These are phyloP conservation scores for Argyrosomus regius DNA, from an alignment of 2,797 vertebrate genomes.

Conservation along the genomic window DNA sequence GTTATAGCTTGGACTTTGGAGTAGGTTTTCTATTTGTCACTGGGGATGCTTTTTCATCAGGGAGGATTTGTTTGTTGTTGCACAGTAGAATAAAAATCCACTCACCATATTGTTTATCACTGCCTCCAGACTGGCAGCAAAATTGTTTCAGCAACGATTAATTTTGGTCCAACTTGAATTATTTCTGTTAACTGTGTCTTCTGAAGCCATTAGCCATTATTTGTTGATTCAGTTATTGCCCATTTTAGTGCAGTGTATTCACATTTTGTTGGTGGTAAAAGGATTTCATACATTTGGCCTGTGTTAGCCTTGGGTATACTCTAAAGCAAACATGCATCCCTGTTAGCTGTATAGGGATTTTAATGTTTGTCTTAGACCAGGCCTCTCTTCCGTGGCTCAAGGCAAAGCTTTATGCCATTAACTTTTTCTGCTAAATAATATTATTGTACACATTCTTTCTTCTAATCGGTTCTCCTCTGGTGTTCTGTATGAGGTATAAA, in stretches of 20 bases:
- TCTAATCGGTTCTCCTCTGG: background rate
- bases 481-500: background rate
- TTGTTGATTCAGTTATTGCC: constrained; percentile 7
- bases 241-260: background rate
- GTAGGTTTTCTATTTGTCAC: background rate
- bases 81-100: constrained; percentile 11
- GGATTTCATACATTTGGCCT: constrained; percentile 1
- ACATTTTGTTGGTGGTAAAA: background rate
- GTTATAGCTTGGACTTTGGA: background rate
- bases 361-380: constrained; percentile 31
- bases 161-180: constrained; percentile 23
- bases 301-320: background rate
- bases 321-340: constrained; percentile 25
- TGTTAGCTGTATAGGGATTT: constrained; percentile 19
- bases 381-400: constrained; percentile 19
- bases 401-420: constrained; percentile 30
- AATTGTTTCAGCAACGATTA: background rate
- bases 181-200: constrained; percentile 4
- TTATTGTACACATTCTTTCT: constrained; percentile 31
- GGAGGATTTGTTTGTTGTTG: constrained; percentile 13
- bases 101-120: background rate
- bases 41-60: background rate
- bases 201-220: background rate
- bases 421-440: constrained; percentile 37
- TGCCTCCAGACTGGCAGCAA: background rate